phyloP scores from a whole-genome alignment of 2,113 vertebrate species.

The Phasianus colchicus region DNA sequence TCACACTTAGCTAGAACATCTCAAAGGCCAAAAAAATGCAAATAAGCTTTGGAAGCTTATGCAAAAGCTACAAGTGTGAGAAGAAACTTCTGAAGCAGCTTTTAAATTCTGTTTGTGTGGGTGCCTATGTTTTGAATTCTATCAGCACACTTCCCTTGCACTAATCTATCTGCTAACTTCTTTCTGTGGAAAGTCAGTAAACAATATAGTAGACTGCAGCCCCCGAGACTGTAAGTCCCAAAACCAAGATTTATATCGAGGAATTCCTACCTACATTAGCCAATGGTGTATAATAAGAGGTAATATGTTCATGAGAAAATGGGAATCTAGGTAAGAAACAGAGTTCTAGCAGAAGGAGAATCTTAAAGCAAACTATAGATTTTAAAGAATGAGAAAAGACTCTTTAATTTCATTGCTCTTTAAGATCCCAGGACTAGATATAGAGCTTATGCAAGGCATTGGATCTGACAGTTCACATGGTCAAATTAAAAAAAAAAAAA shows the following conservation, averaged over 20 bases:
- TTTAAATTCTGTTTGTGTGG: background rate
- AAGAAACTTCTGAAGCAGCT: background rate
- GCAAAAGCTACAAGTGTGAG: background rate
- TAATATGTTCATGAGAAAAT: background rate
- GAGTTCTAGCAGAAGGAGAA: background rate
- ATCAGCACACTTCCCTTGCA: background rate
- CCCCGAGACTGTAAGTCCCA: background rate
- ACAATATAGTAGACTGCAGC: background rate
- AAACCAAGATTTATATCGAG: background rate
- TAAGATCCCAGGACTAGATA: slow-evolving; percentile 17
- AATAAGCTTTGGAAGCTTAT: background rate
- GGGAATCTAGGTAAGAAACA: background rate
- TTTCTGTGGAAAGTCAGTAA: background rate
- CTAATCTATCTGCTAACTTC: background rate
- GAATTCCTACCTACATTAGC: background rate
- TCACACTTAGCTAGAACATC: background rate
- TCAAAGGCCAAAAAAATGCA: background rate
- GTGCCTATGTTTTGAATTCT: background rate
- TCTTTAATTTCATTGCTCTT: slow-evolving; percentile 7
- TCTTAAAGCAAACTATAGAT: background rate
- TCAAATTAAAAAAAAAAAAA: background rate
- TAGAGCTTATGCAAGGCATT: slow-evolving; percentile 30
- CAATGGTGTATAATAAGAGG: background rate
- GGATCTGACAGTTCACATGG: background rate
- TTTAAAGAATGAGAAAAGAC: background rate